phyloP scores from a whole-genome alignment of 2,113 vertebrate genomes.

The Syrmaticus mikado region DNA sequence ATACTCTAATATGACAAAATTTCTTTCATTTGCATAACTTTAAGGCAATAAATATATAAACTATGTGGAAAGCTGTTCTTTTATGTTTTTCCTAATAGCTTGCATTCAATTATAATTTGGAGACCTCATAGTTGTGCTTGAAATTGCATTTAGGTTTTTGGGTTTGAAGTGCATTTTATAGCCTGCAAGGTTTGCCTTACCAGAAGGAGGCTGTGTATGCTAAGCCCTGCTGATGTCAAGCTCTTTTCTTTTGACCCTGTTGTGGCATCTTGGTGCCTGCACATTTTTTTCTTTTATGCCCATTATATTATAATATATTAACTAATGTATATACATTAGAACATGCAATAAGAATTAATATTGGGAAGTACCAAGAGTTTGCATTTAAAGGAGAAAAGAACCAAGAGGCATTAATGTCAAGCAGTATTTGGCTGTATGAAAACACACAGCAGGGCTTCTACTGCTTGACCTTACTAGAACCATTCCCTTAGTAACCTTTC shows the following conservation, averaged over 20 bases:
- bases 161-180: neutral
- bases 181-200: neutral
- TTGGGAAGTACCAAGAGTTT: neutral
- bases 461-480: conserved; percentile 54
- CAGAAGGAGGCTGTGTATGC: neutral
- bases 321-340: neutral
- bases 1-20: conserved; percentile 16
- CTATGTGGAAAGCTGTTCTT: neutral
- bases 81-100: conserved; percentile 49
- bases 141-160: neutral
- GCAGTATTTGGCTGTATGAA: conserved; percentile 47
- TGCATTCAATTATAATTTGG: conserved; percentile 46
- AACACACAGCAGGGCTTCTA: conserved; percentile 41
- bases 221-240: neutral
- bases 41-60: conserved; percentile 35
- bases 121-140: conserved; percentile 14
- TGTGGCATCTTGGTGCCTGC: neutral
- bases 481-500: conserved; percentile 69
- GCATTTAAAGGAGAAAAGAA: conserved; percentile 36
- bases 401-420: conserved; percentile 53
- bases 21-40: conserved; percentile 38
- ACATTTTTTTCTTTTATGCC: neutral
- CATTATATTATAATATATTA: neutral
- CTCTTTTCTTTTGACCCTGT: neutral
- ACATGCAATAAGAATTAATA: neutral